Evolutionary conservation across 2,888 invertebrate genomes (phyloP), one percentile per base, ranked within the genome.

Genomic region (Epicampocera succincta): DNA sequence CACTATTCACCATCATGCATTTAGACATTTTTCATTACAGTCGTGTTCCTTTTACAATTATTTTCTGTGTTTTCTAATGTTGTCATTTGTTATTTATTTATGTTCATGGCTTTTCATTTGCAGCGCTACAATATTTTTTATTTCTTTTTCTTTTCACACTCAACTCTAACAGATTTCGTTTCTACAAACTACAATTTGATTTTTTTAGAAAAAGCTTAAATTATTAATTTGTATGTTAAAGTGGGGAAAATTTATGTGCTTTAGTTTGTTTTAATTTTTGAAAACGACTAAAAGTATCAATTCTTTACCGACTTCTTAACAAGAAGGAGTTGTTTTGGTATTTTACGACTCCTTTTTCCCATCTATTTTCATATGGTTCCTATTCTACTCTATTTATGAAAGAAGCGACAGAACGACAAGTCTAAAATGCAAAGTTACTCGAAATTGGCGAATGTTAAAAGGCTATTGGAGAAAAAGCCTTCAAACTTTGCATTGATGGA

Each of bases 11-110:
- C 42, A 46, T 12, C 54, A 72, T 73, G 46, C 44, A 78, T 65
- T 79, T 54, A 54, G 72, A 79, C 78, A 79, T 60, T 79, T 79
- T 73, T 79, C 78, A 79, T 79, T 73, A 73, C 40, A 60, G 17
- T 74, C n/a, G 56, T 17, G 19, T 52, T 60, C 19, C 21, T 73
- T 60, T 60, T 60, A 19, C 72, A 72, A 66, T 73, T 66, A 72
- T 66, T 78, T 60, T 69, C 44, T 78, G n/a, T 73, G 44, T 48
- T 60, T 78, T 72, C 54, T 60, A 66, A 52, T 66, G 65, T 52
- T 72, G 72, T 78, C 65, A 66, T 72, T 72, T 72, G 56, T 77
- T 54, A 69, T 77, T 78, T 65, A 61, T 76, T 69, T 69, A 13
- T 52, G 5, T 75, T 52, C 60, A 33, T 52, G 29, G 29, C 44